phyloP scores from a whole-genome alignment of 2,797 vertebrate species.

The Melanogrammus aeglefinus region DNA sequence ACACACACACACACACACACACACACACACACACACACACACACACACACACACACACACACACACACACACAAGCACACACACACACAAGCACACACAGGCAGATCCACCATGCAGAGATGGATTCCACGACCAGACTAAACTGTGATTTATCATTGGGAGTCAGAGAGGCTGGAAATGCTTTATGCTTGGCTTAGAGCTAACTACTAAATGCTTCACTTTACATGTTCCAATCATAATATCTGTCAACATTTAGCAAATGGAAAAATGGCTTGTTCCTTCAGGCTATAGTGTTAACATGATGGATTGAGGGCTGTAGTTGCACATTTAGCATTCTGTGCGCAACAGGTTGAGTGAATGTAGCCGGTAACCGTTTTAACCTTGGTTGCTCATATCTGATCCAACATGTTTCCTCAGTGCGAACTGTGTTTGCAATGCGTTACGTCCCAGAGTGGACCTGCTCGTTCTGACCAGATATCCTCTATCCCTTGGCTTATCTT shows the following conservation, averaged over 20 bases:
- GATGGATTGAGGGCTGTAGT: neutral
- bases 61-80: neutral
- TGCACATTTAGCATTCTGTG: neutral
- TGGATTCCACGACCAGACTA: neutral
- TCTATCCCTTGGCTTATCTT: neutral
- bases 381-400: neutral
- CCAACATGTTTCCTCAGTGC: neutral
- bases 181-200: neutral
- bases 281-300: neutral
- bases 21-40: neutral
- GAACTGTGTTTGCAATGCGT: neutral
- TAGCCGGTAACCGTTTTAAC: neutral
- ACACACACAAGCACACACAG: neutral
- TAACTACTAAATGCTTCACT: neutral
- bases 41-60: conserved; percentile 22
- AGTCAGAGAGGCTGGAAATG: neutral
- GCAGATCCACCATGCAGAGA: neutral
- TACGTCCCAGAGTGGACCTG: neutral
- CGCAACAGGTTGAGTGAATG: neutral
- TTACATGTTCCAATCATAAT: neutral
- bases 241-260: neutral
- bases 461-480: neutral
- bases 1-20: conserved; percentile 14
- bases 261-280: neutral
- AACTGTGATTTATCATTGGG: neutral